Base-by-base conservation (phyloP, 2,113 vertebrate species). In the Platycercus adscitus region DNA sequence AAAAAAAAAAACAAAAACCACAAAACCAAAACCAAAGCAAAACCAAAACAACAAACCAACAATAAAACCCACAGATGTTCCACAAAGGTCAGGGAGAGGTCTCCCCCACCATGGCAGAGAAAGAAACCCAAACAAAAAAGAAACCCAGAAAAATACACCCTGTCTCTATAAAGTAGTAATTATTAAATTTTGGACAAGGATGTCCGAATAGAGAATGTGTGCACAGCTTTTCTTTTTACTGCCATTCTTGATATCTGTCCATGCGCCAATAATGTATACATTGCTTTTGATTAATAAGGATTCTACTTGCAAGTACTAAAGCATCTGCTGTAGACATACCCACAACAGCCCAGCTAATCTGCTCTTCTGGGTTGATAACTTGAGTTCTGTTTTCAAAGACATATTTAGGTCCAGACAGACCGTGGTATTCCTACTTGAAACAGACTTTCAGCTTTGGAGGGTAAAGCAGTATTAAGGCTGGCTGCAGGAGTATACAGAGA, bases 91-190 rank as follows among this genome's bases (percentile, higher is more conserved):
- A 85, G 13, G 11, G 39, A 39, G 39, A 39, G 39, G 39, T 78
- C 21, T 70, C 6, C 31, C 2, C 3, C 16, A 37, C 14, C 4
- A 9, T 0, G 2, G 19, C 10, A 16, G 20, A 24, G 18, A 37
- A 81, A 49, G 83, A 39, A 39, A 61, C 14, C 7, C 17, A 60
- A n/a, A 17, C 46, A 39, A 85, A 50, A 11, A 24, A 28, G 28
- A 31, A 33, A 41, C 4, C 8, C 14, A 44, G 64, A 77, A 81
- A 87, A 68, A 11, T 3, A n/a, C 1, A 9, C 9, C 1, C 21
- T 64, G 7, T 41, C 4, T 55, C 13, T 84, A 53, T 39, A 39
- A 39, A 39, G 39, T 11, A 39, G 39, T 39, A 39, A 44, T 35
- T 49, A 82, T 25, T 10, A 17, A 81, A 60, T 24, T 66, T 47